These are phyloP conservation scores for Flabesymbios commensalis DNA, from an alignment of 2,888 invertebrate species.

Conservation along the genomic window DNA sequence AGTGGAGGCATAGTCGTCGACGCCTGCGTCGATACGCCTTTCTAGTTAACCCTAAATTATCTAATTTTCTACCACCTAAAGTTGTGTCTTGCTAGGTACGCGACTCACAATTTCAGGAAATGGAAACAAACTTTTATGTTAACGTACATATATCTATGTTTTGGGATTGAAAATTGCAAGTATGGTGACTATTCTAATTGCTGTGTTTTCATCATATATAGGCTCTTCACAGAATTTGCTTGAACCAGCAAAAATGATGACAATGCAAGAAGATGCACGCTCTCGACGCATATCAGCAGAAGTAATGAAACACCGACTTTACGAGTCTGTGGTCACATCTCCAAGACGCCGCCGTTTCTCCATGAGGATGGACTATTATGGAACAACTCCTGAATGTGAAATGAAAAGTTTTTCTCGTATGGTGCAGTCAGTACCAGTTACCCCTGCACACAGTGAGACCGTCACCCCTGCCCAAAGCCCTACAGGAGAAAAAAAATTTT, in stretches of 20 bases:
- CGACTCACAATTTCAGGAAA: too few species aligned
- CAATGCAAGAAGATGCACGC: conserved; percentile 32
- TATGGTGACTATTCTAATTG: too few species aligned
- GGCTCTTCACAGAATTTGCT: conserved; percentile 26
- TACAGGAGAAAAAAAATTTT: conserved; percentile 18
- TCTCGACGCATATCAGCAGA: conserved; percentile 32
- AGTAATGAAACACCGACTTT: conserved; percentile 35
- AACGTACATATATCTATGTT: too few species aligned
- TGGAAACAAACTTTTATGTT: too few species aligned
- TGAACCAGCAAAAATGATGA: conserved; percentile 30
- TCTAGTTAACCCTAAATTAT: too few species aligned
- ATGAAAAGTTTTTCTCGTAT: conserved; percentile 16
- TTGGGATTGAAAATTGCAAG: too few species aligned
- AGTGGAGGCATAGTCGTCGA: too few species aligned
- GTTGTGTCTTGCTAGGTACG: too few species aligned
- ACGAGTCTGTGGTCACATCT: conserved; percentile 28
- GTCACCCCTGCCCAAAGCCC: conserved; percentile 28
- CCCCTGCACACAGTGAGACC: conserved; percentile 29
- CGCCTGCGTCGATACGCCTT: too few species aligned
- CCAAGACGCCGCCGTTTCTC: conserved; percentile 10
- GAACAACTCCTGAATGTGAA: not conserved
- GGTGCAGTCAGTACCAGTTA: conserved; percentile 35
- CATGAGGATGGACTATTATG: conserved; percentile 21
- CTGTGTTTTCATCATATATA: not conserved
- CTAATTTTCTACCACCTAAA: too few species aligned